Conservation (phyloP, 2,797 vertebrate genomes). For the Halcyon smyrnensis region DNA sequence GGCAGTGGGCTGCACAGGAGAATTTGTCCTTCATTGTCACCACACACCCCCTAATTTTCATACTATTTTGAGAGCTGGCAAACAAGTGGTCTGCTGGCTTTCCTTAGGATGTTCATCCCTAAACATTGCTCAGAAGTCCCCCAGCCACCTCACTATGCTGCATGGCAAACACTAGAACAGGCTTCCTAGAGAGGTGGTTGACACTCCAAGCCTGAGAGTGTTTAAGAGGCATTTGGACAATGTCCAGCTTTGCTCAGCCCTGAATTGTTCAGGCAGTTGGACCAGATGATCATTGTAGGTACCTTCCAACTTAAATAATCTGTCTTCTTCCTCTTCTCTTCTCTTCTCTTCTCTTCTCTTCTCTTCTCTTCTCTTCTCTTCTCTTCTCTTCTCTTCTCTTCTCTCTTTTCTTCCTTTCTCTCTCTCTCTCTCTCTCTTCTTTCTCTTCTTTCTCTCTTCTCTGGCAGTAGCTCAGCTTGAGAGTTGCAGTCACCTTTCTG, state of each 20-base stretch:
- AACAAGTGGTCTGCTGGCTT: not conserved
- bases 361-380: too few relatives aligned
- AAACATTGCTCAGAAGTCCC: not conserved
- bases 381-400: too few relatives aligned
- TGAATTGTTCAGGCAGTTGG: not conserved
- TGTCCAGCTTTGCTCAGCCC: not conserved
- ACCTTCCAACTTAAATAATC: not conserved
- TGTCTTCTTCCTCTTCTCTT: too few relatives aligned
- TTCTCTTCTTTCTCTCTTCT: not conserved
- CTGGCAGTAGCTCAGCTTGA: not conserved
- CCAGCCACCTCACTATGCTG: not conserved
- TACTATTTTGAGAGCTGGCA: not conserved
- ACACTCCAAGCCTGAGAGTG: not conserved
- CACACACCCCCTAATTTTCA: not conserved
- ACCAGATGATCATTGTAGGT: not conserved
- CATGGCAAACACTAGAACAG: not conserved
- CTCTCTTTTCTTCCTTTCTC: too few relatives aligned
- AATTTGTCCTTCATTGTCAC: not conserved
- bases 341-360: too few relatives aligned
- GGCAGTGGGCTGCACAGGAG: not conserved
- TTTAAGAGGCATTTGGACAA: not conserved
- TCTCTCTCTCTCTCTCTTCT: too few relatives aligned
- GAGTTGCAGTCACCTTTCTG: not conserved
- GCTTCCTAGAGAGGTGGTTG: accelerated
- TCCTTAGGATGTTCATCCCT: not conserved